phyloP scores from a whole-genome alignment of 2,113 vertebrate species.

The cattle (Bos taurus) region ARS-UCD2.0 NC_037328.1:68774001-68774500 shows the following conservation, averaged over 20 bases:
- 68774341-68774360: not conserved
- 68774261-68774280: not conserved
- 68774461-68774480: slow-evolving; percentile 59
- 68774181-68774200: not conserved
- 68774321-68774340: not conserved
- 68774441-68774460: slow-evolving; percentile 33
- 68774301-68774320: not conserved
- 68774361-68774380: not conserved
- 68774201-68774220: not conserved
- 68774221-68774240: not conserved
- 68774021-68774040: no score
- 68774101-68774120: not conserved
- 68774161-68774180: not conserved
- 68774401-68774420: not conserved
- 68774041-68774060: not conserved
- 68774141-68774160: not conserved
- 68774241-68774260: not conserved
- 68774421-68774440: slow-evolving; percentile 17
- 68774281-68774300: not conserved
- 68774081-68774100: not conserved
- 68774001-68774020: not conserved
- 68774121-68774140: not conserved
- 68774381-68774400: not conserved
- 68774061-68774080: not conserved
- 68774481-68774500: slow-evolving; percentile 65